Conservation (phyloP, 2,888 invertebrate genomes). For the Cephus spinipes region DNA sequence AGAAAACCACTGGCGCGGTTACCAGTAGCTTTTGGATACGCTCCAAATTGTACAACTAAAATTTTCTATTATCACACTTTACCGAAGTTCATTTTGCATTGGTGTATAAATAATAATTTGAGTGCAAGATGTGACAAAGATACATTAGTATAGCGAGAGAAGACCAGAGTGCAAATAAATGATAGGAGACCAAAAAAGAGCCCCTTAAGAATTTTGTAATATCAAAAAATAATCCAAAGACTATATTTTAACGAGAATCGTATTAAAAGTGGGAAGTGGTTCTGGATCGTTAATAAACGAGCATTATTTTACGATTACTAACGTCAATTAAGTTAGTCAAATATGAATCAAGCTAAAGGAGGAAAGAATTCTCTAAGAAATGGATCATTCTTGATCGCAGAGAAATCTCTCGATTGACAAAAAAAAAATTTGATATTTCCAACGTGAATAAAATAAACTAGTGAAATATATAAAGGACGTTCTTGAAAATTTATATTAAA, state of each 20-base stretch:
- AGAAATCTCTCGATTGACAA: neutral
- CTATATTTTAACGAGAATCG: neutral
- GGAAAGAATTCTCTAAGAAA: neutral
- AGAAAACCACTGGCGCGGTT: neutral
- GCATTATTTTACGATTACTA: neutral
- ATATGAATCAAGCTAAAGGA: neutral
- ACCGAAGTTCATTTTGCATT: neutral
- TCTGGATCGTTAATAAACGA: neutral
- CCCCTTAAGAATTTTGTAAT: neutral
- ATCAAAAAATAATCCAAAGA: neutral
- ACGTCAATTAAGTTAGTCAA: neutral
- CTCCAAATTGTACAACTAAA: neutral
- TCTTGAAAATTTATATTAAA: neutral
- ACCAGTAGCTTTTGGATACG: neutral
- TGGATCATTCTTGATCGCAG: neutral
- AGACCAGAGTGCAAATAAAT: neutral
- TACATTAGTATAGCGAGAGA: neutral
- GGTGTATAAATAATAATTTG: neutral
- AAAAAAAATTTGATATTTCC: neutral
- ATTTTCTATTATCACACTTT: neutral
- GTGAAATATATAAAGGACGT: neutral
- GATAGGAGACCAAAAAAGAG: neutral
- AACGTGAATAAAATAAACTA: neutral
- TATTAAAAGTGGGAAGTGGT: neutral
- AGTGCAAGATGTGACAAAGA: neutral